phyloP scores from a whole-genome alignment of 2,797 vertebrate species.

The Enteromius treurensis region DNA sequence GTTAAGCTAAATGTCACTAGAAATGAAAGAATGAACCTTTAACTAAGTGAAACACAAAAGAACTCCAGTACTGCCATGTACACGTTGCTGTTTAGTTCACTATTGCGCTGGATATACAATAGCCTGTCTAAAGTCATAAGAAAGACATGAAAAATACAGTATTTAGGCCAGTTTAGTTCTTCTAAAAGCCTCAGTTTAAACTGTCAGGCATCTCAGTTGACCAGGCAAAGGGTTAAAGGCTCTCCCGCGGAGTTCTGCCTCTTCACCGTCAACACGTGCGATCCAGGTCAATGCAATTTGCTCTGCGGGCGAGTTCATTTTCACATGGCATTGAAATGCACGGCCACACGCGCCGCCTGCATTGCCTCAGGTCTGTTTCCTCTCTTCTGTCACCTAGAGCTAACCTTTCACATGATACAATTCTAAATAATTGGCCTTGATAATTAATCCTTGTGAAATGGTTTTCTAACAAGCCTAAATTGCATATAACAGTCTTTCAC shows the following conservation, averaged over 20 bases:
- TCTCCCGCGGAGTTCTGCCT: slow-evolving; percentile 54
- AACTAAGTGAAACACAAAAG: background rate
- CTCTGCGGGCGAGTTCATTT: slow-evolving; percentile 66
- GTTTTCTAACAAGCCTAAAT: slow-evolving; percentile 66
- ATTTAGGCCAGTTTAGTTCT: slow-evolving; percentile 38
- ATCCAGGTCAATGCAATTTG: slow-evolving; percentile 69
- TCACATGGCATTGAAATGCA: slow-evolving; percentile 64
- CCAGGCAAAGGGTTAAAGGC: slow-evolving; percentile 61
- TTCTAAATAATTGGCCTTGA: slow-evolving; percentile 68
- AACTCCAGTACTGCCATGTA: slow-evolving; percentile 1
- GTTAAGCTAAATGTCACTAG: background rate
- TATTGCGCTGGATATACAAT: slow-evolving; percentile 21
- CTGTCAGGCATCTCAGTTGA: slow-evolving; percentile 55
- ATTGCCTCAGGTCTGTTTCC: slow-evolving; percentile 63
- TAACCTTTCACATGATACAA: slow-evolving; percentile 68
- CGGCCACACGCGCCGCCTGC: slow-evolving; percentile 46
- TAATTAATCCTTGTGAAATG: slow-evolving; percentile 70
- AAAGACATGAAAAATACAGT: slow-evolving; percentile 41
- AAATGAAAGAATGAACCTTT: slow-evolving; percentile 4
- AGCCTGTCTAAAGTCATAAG: slow-evolving; percentile 32
- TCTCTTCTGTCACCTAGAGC: slow-evolving; percentile 64
- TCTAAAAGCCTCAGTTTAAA: slow-evolving; percentile 56
- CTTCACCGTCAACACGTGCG: slow-evolving; percentile 57
- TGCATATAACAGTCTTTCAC: slow-evolving; percentile 63
- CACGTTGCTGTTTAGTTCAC: slow-evolving; percentile 23